Evolutionary conservation across 1,140 invertebrate genomes (phyloP).

Genomic region (Neomicropteryx cornuta): DNA sequence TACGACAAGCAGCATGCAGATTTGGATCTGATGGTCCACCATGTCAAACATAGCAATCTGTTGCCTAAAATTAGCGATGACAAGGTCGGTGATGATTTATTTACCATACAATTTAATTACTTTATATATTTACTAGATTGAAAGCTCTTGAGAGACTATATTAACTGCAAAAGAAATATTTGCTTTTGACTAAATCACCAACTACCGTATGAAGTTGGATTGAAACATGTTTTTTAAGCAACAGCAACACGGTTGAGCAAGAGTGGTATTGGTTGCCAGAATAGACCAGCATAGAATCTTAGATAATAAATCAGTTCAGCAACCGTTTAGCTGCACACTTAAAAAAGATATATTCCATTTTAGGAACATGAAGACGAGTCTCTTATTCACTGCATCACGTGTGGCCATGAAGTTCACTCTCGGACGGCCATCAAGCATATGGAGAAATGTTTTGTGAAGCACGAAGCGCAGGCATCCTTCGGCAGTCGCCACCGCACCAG

Average conservation of each 20-base stretch:
- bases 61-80: conserved; percentile 54
- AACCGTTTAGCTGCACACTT: too few species aligned
- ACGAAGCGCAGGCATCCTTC: conserved; percentile 95
- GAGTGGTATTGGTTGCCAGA: too few species aligned
- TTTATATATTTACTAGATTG: too few species aligned
- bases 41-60: conserved; percentile 57
- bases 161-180: too few species aligned
- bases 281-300: too few species aligned
- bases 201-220: too few species aligned
- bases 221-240: too few species aligned
- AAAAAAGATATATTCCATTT: neutral
- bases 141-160: too few species aligned
- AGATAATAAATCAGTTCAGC: too few species aligned
- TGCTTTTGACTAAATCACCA: too few species aligned
- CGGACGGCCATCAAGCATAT: conserved; percentile 84
- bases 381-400: conserved; percentile 92
- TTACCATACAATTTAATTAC: too few species aligned
- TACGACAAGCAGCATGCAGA: conserved; percentile 66
- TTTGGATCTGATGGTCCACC: conserved; percentile 71
- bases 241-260: too few species aligned
- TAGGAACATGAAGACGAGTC: conserved; percentile 69
- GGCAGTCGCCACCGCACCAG: conserved; percentile 88
- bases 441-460: conserved; percentile 94
- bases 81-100: conserved; percentile 43
- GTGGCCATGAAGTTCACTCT: conserved; percentile 86